Percentiles rank a stretch among this genome's conserved stretches.
Conservation (phyloP, 2,888 invertebrate genomes). For the Merodon equestris region DNA sequence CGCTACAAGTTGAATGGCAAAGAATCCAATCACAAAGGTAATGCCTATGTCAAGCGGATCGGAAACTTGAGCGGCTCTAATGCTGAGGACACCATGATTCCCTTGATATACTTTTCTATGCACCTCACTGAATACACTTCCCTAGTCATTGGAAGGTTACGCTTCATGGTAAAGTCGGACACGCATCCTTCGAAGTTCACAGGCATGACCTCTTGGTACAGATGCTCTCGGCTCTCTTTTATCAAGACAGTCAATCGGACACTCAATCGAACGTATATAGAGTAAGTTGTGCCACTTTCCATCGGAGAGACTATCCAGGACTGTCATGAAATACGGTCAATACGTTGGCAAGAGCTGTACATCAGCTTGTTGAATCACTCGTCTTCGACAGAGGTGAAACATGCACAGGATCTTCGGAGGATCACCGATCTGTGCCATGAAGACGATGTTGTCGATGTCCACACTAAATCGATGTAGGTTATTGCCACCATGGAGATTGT, state of each 20-base stretch:
- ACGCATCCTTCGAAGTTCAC: slow-evolving; percentile 93
- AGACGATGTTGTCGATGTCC: slow-evolving; percentile 75
- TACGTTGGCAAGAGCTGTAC: slow-evolving; percentile 89
- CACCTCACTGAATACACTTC: slow-evolving; percentile 88
- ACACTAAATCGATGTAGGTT: slow-evolving; percentile 80
- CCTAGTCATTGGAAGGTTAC: slow-evolving; percentile 93
- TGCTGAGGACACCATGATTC: slow-evolving; percentile 87
- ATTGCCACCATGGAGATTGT: slow-evolving; percentile 87
- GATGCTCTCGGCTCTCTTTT: slow-evolving; percentile 82
- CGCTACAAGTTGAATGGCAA: slow-evolving; percentile 92
- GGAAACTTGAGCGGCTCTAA: slow-evolving; percentile 87
- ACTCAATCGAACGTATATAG: slow-evolving; percentile 85
- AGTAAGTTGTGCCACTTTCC: slow-evolving; percentile 94
- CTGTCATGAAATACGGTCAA: slow-evolving; percentile 87
- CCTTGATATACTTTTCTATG: slow-evolving; percentile 87
- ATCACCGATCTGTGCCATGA: slow-evolving; percentile 75
- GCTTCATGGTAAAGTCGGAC: slow-evolving; percentile 91
- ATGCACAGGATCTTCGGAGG: slow-evolving; percentile 88
- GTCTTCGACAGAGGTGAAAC: slow-evolving; percentile 90
- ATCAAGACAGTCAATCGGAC: slow-evolving; percentile 84
- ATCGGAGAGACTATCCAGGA: slow-evolving; percentile 84
- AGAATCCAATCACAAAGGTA: slow-evolving; percentile 95
- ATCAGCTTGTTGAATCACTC: slow-evolving; percentile 86
- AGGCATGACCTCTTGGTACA: slow-evolving; percentile 80
- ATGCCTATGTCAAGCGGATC: slow-evolving; percentile 95